Evolutionary conservation across 2,113 vertebrate species (phyloP), one percentile per base, ranked within the genome.

Genomic region (Microcebus jonahi): DNA sequence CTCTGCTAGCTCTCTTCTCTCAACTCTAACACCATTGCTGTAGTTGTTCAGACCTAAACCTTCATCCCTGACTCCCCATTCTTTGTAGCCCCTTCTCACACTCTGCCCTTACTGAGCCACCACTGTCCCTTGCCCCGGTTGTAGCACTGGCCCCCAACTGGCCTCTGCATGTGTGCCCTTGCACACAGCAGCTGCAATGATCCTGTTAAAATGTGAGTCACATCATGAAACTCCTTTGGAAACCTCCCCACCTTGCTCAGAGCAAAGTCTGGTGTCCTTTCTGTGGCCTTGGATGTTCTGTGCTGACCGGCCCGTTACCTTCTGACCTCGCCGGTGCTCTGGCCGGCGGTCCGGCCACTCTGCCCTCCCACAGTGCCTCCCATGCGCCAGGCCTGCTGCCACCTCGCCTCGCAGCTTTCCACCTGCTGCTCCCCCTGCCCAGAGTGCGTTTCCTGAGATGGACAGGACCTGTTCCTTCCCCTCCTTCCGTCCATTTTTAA

Each of bases 301-400:
- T 75, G 7, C n/a, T 68, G 50, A 5, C 50, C 18, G 13, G 5
- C 6, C 29, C 2, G 2, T 10, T n/a, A 29, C 39, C 27, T 14
- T n/a, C 15, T 14, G 50, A 14, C 87, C 42, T 85, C 27, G 8
- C 5, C 3, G 4, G 0, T 10, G 2, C 61, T 34, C 75, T 73
- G 3, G 45, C 50, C 2, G 12, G 9, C 0, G 1, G 29, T 25
- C 48, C 73, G 3, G 13, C 65, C 5, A 3, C 12, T 34, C 75
- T n/a, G 39, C 65, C 31, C 57, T 42, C 53, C 48, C 39, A 0
- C 0, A 0, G 15, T 34, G 39, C 48, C 53, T 34, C 53, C 29
- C 0, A n/a, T 21, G 17, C 2, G 0, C 50, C 59, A 20, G 48
- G 29, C 20, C 0, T 20, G 57, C 4, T 4, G 20, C 85, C 12